Percentiles rank a stretch among this genome's conserved stretches.
Conservation (phyloP, 1,140 invertebrate genomes). For the Latrodectus geometricus region DNA sequence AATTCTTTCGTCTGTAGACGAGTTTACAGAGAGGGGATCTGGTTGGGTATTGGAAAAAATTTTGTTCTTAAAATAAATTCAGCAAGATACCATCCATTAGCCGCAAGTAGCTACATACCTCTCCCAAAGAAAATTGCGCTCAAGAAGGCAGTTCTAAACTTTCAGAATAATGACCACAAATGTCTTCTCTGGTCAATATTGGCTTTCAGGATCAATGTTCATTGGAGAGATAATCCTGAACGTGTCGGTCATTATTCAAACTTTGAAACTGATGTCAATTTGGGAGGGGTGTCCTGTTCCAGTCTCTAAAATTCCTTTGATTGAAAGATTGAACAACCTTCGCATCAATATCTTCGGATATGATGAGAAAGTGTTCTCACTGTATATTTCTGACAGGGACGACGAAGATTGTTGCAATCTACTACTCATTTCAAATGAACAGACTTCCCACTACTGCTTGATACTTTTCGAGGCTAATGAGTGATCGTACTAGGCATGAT, state of each 20-base stretch:
- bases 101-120: not conserved
- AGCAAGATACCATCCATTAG: not conserved
- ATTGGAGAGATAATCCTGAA: not conserved
- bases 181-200: constrained; percentile 27
- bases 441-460: too few relatives aligned
- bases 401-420: constrained; percentile 10
- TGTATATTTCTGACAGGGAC: constrained; percentile 2
- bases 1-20: not conserved
- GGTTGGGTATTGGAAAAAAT: constrained; percentile 12
- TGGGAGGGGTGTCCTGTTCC: not conserved
- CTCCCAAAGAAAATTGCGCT: not conserved
- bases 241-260: not conserved
- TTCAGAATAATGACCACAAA: constrained; percentile 11
- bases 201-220: not conserved
- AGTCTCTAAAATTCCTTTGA: not conserved
- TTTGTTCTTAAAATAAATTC: not conserved
- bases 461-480: not conserved
- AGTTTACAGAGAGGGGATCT: not conserved
- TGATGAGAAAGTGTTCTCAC: constrained; percentile 8
- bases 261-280: constrained; percentile 1
- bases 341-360: constrained; percentile 44
- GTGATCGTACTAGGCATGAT: not conserved
- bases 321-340: constrained; percentile 36
- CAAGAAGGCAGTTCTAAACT: constrained; percentile 17
- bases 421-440: not conserved